These are phyloP conservation scores for Chamaea fasciata DNA, from an alignment of 2,113 vertebrate species.

Conservation along the genomic window DNA sequence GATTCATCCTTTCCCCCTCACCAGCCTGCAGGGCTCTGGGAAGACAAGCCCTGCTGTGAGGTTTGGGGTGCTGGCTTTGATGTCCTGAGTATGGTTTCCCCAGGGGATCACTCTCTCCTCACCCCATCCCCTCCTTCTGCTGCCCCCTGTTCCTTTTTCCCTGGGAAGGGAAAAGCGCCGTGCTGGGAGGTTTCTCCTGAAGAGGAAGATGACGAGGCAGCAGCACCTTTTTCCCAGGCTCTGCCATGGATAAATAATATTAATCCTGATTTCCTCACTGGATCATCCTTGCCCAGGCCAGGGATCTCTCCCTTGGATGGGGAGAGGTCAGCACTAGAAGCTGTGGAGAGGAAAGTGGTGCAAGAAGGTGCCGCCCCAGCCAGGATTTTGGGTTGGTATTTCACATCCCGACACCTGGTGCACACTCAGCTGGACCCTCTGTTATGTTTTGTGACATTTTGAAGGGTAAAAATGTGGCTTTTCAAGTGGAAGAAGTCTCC, in stretches of 20 bases:
- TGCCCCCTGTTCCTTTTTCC: background rate
- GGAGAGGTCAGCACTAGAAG: background rate
- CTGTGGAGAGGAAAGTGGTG: background rate
- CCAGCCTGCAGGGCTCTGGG: background rate
- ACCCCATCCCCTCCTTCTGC: background rate
- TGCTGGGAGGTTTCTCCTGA: background rate
- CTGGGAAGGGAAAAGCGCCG: fast-evolving
- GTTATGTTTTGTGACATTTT: background rate
- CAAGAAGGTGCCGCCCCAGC: background rate
- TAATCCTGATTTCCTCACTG: background rate
- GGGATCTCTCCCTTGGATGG: background rate
- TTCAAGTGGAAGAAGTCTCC: background rate
- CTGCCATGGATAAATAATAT: background rate
- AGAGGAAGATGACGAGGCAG: background rate
- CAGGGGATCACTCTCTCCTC: fast-evolving
- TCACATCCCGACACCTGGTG: background rate
- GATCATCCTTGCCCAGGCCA: fast-evolving
- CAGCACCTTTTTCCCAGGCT: background rate
- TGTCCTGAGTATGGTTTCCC: fast-evolving
- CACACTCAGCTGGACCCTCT: background rate
- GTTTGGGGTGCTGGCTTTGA: background rate
- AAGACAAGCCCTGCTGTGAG: background rate
- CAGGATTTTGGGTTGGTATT: background rate
- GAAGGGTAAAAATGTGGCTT: background rate
- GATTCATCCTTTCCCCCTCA: background rate